Evolutionary conservation across 2,113 vertebrate genomes (phyloP).

Genomic region (Spea bombifrons): DNA sequence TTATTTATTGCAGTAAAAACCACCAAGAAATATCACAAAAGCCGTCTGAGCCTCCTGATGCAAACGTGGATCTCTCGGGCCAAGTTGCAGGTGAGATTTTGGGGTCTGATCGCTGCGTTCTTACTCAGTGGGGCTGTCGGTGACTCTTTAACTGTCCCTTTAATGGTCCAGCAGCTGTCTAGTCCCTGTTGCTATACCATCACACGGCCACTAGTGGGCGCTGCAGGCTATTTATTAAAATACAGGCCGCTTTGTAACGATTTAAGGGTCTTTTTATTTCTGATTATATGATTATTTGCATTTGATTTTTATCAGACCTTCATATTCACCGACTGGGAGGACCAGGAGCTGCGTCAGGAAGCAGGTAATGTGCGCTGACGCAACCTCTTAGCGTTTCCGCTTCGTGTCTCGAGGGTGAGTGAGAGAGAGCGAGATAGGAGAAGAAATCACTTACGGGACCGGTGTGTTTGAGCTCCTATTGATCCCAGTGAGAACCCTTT

Average conservation of each 20-base stretch:
- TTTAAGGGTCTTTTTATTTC: not conserved
- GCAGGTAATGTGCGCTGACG: conserved; percentile 63
- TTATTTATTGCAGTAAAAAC: conserved; percentile 95
- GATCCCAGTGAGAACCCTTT: no score
- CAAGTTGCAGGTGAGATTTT: conserved; percentile 74
- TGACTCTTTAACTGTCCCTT: no score
- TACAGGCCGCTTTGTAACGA: not conserved
- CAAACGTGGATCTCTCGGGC: conserved; percentile 90
- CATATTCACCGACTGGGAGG: conserved; percentile 93
- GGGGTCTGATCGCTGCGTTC: not conserved
- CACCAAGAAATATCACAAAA: conserved; percentile 85
- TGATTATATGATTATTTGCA: not conserved
- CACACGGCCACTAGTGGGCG: no score
- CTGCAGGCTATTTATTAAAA: no score
- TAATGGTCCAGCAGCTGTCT: no score
- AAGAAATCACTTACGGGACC: no score
- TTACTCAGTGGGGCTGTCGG: no score
- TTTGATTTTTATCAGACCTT: conserved; percentile 74
- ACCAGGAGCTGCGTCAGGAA: conserved; percentile 75
- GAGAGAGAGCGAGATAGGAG: no score
- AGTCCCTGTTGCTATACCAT: no score
- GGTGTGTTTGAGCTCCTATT: no score
- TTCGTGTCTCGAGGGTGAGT: no score
- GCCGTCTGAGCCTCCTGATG: conserved; percentile 82
- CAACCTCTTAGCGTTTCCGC: no score